Base-by-base conservation (phyloP, 2,888 invertebrate species). In the Camptogramma bilineatum region DNA sequence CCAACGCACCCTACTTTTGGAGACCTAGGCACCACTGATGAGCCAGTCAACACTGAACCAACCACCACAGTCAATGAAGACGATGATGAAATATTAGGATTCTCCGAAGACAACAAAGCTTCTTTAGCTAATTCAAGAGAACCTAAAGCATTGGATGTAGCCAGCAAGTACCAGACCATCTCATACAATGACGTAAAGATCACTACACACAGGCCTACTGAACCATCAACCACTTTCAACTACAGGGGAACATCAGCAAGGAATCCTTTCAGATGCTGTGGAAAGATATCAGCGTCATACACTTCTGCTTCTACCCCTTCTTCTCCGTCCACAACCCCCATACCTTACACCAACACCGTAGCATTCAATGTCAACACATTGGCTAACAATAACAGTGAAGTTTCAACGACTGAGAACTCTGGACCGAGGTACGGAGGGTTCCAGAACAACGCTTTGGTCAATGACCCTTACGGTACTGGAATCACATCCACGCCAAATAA, bases 81-180 rank as follows among this genome's bases (percentile, higher is more conserved):
- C 72, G 96, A 96, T 71, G 96, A 96, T 71, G 97, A 97, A 87
- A 95, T 96, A 19, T 82, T 97, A 55, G 96, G 96, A 64, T 97
- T 96, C 79, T 96, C 96, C 1, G 97, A 97, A 79, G 96, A 92
- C 62, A 85, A 90, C 52, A 91, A 91, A 80, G 78, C 80, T 19
- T 73, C 80, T 2, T 75, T 85, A 54, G 77, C 82, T 24, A 79
- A 80, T 48, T 56, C 84, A n/a, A 78, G 92, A 69, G 90, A 90
- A 79, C 83, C 93, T 4, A 94, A 94, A 64, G 82, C 91, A n/a
- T 79, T 91, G 42, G 87, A 86, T 10, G 71, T 91, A 21, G 17
- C 66, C 19, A 66, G 62, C 31, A 66, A 72, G 60, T 70, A 68
- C 52, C 67, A 68, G 48, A 72, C 70, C 9, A 68, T 67, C 10